Base-by-base conservation (phyloP, 2,113 vertebrate genomes). In the Grammomys dolichurus region DNA sequence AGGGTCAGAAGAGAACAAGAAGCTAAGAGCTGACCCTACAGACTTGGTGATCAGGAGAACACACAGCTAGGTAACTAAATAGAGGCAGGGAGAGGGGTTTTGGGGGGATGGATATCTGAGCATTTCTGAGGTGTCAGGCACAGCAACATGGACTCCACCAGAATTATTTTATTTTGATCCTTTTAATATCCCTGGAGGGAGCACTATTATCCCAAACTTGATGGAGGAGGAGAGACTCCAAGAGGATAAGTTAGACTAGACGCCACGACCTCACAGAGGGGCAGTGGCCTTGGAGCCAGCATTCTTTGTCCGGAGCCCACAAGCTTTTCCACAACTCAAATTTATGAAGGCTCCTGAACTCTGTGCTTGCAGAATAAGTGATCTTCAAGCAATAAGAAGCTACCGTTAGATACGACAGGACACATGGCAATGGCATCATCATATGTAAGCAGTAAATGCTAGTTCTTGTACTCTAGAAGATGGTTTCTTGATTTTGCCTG, bases 91-190 rank as follows among this genome's bases (percentile, higher is more conserved):
- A 11, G 0, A n/a, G 78, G 2, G 0, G 19, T 24, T 77, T 84
- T 73, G 81, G 76, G 51, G 82, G 33, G 26, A 60, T 48, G 54
- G 24, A 58, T 75, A 60, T 31, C 4, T 36, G 72, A 81, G 20
- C 28, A 33, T 56, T 80, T 33, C 22, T 2, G 80, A 76, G 24
- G 14, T 65, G 31, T 13, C n/a, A 90, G 11, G 24, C 33, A 94
- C 12, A 85, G 31, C 54, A 20, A 88, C 1, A 69, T 20, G 4
- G 63, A 72, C 81, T 85, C 94, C 58, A 78, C 4, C 0, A 14
- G 75, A 28, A 87, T 82, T n/a, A 63, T 82, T 87, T 70, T 54
- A 95, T 81, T 72, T 76, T 76, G 67, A 95, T 40, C 56, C 36
- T 28, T 60, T 33, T 22, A 63, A 82, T 36, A 70, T 22, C 31